Base-by-base conservation (phyloP, 2,113 vertebrate species). In the Carollia perspicillata region DNA sequence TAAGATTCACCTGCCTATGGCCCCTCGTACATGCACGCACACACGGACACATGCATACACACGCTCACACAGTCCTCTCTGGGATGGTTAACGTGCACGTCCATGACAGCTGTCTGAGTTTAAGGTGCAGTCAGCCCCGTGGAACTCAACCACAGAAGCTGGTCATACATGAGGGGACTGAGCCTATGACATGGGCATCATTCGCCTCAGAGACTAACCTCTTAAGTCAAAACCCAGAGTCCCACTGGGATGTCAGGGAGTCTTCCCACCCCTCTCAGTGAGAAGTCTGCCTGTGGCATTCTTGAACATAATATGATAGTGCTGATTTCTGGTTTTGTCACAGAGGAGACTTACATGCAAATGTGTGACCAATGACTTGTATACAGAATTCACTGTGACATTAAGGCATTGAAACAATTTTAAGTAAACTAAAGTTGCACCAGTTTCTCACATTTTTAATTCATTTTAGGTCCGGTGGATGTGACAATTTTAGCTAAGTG, bases 401-500 rank as follows among this genome's bases (percentile, higher is more conserved):
- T 90, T 47, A 92, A 77, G 12, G 33, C 33, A 26, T 65, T 69
- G n/a, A 49, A 77, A 65, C 66, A 22, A 60, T 80, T 49, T 65
- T 28, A 93, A 80, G 12, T 51, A 11, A 96, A 79, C 23, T 35
- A 6, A 63, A 84, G 69, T 58, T 51, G 0, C 37, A 55, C 71
- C 16, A 1, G 16, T 12, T 89, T 92, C 83, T 97, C 35, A 89
- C 58, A 26, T 58, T 47, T 40, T 51, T 18, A 53, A 66, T 98
- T 92, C 95, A n/a, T 78, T 97, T 84, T 98, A 99, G 99, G 99
- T 83, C 99, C 99, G 0, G 98, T 99, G 83, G 99, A 99, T 97
- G 91, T 99, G 86, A 99, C 55, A 93, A 99, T 99, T 97, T 99
- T 99, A 95, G 99, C 99, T 40, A 99, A 99, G 96, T 99, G 99